Evolutionary conservation across 2,113 vertebrate species (phyloP).

Genomic region (Corythoichthys intestinalis): DNA sequence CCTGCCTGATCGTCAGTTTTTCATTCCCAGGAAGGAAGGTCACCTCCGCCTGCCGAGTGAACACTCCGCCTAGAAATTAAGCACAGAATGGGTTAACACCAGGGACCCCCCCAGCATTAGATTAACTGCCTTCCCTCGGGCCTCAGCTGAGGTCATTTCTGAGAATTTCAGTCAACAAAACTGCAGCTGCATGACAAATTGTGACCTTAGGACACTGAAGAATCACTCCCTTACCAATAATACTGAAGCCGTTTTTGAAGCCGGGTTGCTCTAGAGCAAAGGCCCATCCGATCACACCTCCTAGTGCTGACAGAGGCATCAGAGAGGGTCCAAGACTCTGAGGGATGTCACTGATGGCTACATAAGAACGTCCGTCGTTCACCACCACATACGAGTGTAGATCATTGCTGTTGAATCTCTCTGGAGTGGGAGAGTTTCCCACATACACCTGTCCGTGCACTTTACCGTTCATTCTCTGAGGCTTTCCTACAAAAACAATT

Average conservation of each 20-base stretch:
- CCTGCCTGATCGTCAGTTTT: slow-evolving; percentile 83
- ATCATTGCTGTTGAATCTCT: slow-evolving; percentile 82
- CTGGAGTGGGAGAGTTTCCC: slow-evolving; percentile 71
- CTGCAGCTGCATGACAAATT: slow-evolving; percentile 41
- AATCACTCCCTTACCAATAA: slow-evolving; percentile 84
- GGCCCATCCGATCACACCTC: slow-evolving; percentile 91
- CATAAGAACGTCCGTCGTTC: slow-evolving; percentile 90
- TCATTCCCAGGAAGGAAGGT: slow-evolving; percentile 85
- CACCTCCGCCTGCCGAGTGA: slow-evolving; percentile 86
- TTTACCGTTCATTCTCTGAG: slow-evolving; percentile 92
- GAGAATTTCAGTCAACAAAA: slow-evolving; percentile 31
- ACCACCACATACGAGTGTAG: slow-evolving; percentile 95
- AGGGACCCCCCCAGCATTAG: slow-evolving; percentile 40
- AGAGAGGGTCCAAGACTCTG: slow-evolving; percentile 80
- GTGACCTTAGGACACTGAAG: slow-evolving; percentile 8
- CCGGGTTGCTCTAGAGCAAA: slow-evolving; percentile 90
- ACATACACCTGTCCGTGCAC: slow-evolving; percentile 83
- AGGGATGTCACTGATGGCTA: slow-evolving; percentile 90
- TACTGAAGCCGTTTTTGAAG: slow-evolving; percentile 89
- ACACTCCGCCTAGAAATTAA: slow-evolving; percentile 81
- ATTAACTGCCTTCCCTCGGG: slow-evolving; percentile 31
- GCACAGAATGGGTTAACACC: slow-evolving; percentile 27
- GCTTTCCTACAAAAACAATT: slow-evolving; percentile 75
- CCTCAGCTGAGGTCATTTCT: slow-evolving; percentile 33
- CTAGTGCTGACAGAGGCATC: slow-evolving; percentile 82